These are phyloP conservation scores for Tiaroga cobitis DNA, from an alignment of 2,797 vertebrate genomes.

Conservation along the genomic window DNA sequence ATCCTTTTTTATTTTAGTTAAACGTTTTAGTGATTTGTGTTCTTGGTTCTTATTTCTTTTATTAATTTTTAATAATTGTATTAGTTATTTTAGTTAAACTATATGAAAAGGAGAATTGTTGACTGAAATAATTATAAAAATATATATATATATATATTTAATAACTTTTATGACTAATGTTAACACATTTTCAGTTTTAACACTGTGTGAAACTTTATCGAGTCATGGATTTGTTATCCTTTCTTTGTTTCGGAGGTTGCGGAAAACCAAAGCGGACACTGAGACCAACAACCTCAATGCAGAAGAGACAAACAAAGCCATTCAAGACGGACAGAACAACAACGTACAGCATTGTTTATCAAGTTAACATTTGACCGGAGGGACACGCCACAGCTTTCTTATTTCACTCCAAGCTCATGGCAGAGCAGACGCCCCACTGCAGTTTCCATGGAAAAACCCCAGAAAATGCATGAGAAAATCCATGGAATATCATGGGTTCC, in stretches of 20 bases:
- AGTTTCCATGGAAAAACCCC: not conserved
- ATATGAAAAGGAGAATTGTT: too few species aligned
- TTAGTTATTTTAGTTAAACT: too few species aligned
- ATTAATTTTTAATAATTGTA: too few species aligned
- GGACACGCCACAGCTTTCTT: not conserved
- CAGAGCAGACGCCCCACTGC: not conserved
- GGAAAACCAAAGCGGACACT: slow-evolving; percentile 67
- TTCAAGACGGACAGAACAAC: slow-evolving; percentile 84
- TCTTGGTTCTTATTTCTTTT: too few species aligned
- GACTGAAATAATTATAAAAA: too few species aligned
- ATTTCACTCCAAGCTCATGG: not conserved
- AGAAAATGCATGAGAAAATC: slow-evolving; percentile 27
- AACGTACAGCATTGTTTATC: slow-evolving; percentile 72
- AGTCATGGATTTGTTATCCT: not conserved
- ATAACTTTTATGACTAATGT: not conserved
- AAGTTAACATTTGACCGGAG: slow-evolving; percentile 65
- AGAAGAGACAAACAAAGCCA: slow-evolving; percentile 76
- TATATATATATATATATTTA: too few species aligned
- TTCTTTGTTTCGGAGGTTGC: slow-evolving; percentile 75
- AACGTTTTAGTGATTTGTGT: too few species aligned
- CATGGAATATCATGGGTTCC: not conserved
- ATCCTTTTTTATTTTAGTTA: too few species aligned
- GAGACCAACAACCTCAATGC: slow-evolving; percentile 69
- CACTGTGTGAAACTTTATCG: not conserved
- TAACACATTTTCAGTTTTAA: not conserved